These are phyloP conservation scores for Psammodynastes pulverulentus DNA, from an alignment of 2,113 vertebrate genomes.

Conservation along the genomic window DNA sequence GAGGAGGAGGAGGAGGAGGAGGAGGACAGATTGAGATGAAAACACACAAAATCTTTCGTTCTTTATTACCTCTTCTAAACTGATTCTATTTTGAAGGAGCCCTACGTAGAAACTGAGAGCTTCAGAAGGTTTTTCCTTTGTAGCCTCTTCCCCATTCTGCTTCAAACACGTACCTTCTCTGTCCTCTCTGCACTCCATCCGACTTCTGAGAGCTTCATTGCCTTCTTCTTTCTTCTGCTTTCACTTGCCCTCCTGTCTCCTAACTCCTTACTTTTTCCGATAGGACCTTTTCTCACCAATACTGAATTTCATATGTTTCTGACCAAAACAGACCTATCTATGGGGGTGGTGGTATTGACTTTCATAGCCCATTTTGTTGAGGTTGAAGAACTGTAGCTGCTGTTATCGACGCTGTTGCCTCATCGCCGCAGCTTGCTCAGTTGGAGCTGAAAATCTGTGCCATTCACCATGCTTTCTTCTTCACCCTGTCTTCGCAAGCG, in stretches of 20 bases:
- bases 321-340: slow-evolving; percentile 34
- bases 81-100: slow-evolving; percentile 47
- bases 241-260: slow-evolving; percentile 27
- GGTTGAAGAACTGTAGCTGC: slow-evolving; percentile 9
- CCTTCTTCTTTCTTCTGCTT: slow-evolving; percentile 58
- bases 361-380: neutral
- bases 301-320: slow-evolving; percentile 27
- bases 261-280: slow-evolving; percentile 31
- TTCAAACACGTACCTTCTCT: slow-evolving; percentile 20
- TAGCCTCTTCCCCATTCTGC: slow-evolving; percentile 11
- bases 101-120: slow-evolving; percentile 20
- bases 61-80: slow-evolving; percentile 40
- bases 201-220: slow-evolving; percentile 49
- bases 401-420: neutral
- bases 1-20: slow-evolving; percentile 21
- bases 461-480: slow-evolving; percentile 40
- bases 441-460: slow-evolving; percentile 46
- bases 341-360: neutral
- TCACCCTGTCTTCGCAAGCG: slow-evolving; percentile 16
- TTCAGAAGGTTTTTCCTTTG: slow-evolving; percentile 33
- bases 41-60: slow-evolving; percentile 16
- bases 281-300: slow-evolving; percentile 32
- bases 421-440: slow-evolving; percentile 33
- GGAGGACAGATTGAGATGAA: neutral
- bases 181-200: slow-evolving; percentile 41